Conservation (phyloP, 2,888 invertebrate species). For the Drosophila seclusa region DNA sequence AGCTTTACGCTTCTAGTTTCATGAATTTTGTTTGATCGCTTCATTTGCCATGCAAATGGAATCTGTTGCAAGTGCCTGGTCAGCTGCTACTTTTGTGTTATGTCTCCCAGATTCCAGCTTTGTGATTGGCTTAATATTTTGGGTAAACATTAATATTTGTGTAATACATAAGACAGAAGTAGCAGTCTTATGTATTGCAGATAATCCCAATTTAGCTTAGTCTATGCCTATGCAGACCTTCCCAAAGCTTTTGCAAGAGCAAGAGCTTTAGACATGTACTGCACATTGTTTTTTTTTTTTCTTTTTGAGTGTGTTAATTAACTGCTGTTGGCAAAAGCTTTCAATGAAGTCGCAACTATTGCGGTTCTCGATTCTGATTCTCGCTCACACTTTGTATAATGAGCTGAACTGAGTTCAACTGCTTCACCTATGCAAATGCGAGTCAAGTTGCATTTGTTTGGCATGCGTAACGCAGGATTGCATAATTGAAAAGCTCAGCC, state of each 20-base stretch:
- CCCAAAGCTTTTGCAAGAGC: too few relatives aligned
- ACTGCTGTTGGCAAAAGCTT: too few relatives aligned
- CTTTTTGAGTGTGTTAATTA: neutral
- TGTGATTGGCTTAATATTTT: neutral
- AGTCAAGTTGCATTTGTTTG: slow-evolving; percentile 2
- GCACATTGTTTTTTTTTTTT: neutral
- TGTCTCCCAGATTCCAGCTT: neutral
- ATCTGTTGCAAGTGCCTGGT: neutral
- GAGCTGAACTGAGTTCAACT: slow-evolving; percentile 3
- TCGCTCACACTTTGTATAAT: neutral
- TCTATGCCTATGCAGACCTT: neutral
- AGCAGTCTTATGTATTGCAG: neutral
- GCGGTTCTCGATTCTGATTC: neutral
- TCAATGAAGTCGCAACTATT: neutral
- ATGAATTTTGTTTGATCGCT: neutral
- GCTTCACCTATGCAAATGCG: slow-evolving; percentile 12
- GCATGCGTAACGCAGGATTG: slow-evolving; percentile 35
- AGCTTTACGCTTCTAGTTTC: neutral
- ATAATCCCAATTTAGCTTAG: neutral
- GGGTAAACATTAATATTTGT: neutral
- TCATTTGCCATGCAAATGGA: neutral
- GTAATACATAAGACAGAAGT: too few relatives aligned
- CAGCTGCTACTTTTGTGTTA: neutral
- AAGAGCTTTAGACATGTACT: neutral
- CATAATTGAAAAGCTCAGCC: slow-evolving; percentile 41